Evolutionary conservation across 2,797 vertebrate genomes (phyloP).

Genomic region (Threskiornis aethiopicus): DNA sequence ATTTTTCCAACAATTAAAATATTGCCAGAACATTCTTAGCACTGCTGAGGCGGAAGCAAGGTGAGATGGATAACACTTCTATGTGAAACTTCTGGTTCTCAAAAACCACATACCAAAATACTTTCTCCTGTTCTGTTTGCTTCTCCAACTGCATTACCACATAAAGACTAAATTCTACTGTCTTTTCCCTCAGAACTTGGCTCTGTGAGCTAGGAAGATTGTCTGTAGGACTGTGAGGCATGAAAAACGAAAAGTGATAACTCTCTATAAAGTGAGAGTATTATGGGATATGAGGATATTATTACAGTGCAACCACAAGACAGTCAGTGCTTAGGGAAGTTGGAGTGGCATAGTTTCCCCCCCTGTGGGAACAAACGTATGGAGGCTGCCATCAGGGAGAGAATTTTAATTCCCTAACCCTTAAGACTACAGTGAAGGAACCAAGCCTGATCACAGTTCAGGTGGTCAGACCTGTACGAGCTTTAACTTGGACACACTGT

Average conservation of each 20-base stretch:
- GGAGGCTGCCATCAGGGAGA: not conserved
- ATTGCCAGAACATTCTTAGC: conserved; percentile 34
- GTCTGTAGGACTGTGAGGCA: not conserved
- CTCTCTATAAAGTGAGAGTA: not conserved
- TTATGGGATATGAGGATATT: not conserved
- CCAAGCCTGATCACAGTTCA: not conserved
- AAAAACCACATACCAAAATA: not conserved
- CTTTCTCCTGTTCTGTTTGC: not conserved
- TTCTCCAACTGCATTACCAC: not conserved
- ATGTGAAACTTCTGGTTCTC: conserved; percentile 11
- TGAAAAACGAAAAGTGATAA: not conserved
- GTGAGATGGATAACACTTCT: conserved; percentile 22
- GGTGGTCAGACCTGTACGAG: not conserved
- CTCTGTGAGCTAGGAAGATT: not conserved
- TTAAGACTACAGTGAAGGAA: not conserved
- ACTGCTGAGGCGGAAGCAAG: conserved; percentile 9
- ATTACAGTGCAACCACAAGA: not conserved
- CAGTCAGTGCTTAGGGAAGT: not conserved
- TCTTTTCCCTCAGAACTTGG: not conserved
- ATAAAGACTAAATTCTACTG: not conserved
- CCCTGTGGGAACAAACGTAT: not conserved
- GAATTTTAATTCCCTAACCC: not conserved
- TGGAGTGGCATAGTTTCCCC: not conserved
- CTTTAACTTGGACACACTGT: not conserved
- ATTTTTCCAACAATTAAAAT: conserved; percentile 39